A percentile compares a stretch with the other conserved stretches of the same genome.
Conservation (phyloP, 2,888 invertebrate species). For the Aleiodes testaceus region DNA sequence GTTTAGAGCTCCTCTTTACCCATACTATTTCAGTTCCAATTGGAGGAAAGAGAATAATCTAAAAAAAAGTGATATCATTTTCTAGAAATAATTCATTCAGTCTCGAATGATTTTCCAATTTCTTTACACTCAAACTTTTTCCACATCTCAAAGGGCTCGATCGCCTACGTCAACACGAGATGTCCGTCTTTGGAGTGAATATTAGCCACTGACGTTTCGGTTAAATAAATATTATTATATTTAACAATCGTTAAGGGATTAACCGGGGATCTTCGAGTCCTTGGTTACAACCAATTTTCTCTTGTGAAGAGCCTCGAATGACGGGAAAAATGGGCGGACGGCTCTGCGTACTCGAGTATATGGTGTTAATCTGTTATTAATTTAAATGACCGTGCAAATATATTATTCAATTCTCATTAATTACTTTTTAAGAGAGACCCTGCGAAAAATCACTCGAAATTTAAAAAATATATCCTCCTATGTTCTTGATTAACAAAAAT, state of each 20-base stretch:
- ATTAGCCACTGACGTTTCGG: constrained; percentile 60
- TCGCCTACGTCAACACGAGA: constrained; percentile 57
- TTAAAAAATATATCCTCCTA: too few relatives aligned
- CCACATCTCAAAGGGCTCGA: background rate
- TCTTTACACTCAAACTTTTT: background rate
- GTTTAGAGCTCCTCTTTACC: constrained; percentile 6
- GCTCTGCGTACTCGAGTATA: constrained; percentile 44
- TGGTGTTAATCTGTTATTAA: constrained; percentile 38
- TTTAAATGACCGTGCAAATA: constrained; percentile 29
- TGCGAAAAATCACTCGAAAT: too few relatives aligned
- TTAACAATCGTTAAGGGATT: constrained; percentile 58
- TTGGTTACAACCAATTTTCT: constrained; percentile 55
- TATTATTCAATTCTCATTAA: background rate
- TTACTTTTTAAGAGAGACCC: background rate
- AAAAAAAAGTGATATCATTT: too few relatives aligned
- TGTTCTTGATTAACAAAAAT: too few relatives aligned
- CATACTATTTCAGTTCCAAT: background rate
- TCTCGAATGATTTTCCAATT: constrained; percentile 25
- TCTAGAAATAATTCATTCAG: background rate
- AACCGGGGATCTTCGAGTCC: constrained; percentile 44
- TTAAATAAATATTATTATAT: constrained; percentile 67
- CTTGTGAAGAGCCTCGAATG: constrained; percentile 49
- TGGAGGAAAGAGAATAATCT: too few relatives aligned
- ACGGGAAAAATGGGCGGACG: constrained; percentile 43
- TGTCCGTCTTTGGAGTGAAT: constrained; percentile 46